Evolutionary conservation across 1,140 invertebrate genomes (phyloP).

Genomic region (Nymphalis io): DNA sequence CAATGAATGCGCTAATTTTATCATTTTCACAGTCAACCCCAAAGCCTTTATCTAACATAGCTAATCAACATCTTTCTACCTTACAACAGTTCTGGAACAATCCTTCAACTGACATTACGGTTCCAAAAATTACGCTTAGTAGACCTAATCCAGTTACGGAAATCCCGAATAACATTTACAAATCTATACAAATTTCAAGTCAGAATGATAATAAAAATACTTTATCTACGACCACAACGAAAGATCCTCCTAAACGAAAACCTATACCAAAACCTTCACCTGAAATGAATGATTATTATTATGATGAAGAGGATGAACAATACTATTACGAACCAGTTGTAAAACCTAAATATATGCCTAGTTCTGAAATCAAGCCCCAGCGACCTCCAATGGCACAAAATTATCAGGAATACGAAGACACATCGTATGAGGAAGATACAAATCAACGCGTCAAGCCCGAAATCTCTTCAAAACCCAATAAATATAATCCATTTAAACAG

Average conservation of each 20-base stretch:
- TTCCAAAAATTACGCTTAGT: constrained; percentile 45
- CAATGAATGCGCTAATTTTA: constrained; percentile 44
- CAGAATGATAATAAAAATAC: constrained; percentile 33
- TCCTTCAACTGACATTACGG: constrained; percentile 46
- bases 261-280: constrained; percentile 79
- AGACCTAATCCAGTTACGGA: constrained; percentile 49
- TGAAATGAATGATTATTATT: constrained; percentile 81
- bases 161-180: constrained; percentile 49
- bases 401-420: constrained; percentile 77
- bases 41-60: constrained; percentile 59
- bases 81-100: constrained; percentile 68
- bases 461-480: constrained; percentile 40
- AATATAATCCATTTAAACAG: constrained; percentile 48
- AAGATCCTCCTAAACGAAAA: constrained; percentile 59
- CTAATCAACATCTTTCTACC: constrained; percentile 60
- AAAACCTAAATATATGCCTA: constrained; percentile 83
- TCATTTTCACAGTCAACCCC: constrained; percentile 54
- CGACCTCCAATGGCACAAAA: constrained; percentile 78
- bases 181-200: constrained; percentile 41
- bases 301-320: constrained; percentile 79
- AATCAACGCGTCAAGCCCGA: constrained; percentile 40
- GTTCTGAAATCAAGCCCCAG: constrained; percentile 80
- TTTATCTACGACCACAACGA: constrained; percentile 47
- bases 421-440: constrained; percentile 50
- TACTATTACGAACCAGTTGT: constrained; percentile 81